Conservation (phyloP, 1,140 invertebrate species). For the Trinorchestia longiramus region DNA sequence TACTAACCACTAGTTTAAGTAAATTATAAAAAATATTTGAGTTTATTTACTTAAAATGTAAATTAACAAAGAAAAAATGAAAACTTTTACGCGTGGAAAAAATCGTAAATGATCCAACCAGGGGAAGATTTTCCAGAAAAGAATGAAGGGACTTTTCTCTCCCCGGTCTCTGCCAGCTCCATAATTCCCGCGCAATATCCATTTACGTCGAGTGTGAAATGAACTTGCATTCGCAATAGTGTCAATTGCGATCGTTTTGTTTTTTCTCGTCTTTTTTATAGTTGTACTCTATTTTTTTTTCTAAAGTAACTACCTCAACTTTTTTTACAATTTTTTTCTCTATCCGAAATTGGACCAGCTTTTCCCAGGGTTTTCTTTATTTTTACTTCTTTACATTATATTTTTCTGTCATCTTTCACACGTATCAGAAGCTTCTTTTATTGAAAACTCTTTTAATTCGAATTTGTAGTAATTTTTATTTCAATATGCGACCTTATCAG, state of each 20-base stretch:
- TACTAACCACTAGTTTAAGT: too few relatives aligned
- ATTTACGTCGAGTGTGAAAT: conserved; percentile 36
- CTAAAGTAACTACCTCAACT: not conserved
- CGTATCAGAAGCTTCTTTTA: not conserved
- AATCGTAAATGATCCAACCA: not conserved
- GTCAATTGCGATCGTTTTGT: not conserved
- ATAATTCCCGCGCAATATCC: conserved; percentile 41
- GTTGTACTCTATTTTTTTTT: not conserved
- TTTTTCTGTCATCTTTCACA: not conserved
- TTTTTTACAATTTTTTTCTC: not conserved
- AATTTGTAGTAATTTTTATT: not conserved
- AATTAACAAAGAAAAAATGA: not conserved
- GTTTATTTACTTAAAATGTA: too few relatives aligned
- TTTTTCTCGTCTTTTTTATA: not conserved
- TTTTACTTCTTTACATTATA: not conserved
- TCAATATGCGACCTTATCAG: not conserved
- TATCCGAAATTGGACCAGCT: too few relatives aligned
- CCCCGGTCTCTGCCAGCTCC: not conserved
- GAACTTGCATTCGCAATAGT: not conserved
- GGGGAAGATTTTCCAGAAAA: not conserved
- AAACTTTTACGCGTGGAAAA: not conserved
- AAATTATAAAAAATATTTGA: too few relatives aligned
- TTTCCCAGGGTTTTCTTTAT: too few relatives aligned
- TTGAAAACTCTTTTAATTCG: not conserved
- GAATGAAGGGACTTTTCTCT: not conserved